phyloP scores from a whole-genome alignment of 2,113 vertebrate genomes.

The Corynorhinus townsendii region DNA sequence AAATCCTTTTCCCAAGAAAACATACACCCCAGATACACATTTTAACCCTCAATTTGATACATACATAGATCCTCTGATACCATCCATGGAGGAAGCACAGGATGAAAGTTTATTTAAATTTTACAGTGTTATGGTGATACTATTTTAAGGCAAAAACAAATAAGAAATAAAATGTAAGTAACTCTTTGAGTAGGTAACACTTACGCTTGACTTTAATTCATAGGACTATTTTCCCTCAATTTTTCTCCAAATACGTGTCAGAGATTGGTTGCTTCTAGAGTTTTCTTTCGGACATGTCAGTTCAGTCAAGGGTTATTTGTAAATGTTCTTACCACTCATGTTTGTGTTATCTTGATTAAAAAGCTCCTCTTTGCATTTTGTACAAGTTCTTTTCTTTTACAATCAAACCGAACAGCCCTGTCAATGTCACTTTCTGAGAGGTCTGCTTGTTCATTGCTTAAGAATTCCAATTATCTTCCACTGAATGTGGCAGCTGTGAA shows the following conservation, averaged over 20 bases:
- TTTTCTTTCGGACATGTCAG: not conserved
- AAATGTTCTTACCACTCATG: not conserved
- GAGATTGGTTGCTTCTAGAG: not conserved
- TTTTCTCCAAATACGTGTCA: not conserved
- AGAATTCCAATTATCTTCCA: conserved; percentile 14
- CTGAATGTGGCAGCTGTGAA: conserved; percentile 12
- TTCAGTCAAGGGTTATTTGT: not conserved
- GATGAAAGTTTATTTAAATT: not conserved
- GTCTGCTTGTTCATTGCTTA: not conserved
- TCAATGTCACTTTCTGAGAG: not conserved
- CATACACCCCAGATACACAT: not conserved
- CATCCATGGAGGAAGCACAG: not conserved
- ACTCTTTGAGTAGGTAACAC: not conserved
- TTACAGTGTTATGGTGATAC: not conserved
- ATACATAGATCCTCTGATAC: not conserved
- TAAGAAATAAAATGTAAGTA: not conserved
- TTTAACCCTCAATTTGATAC: not conserved
- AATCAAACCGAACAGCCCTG: not conserved
- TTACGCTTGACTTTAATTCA: not conserved
- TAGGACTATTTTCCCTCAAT: not conserved
- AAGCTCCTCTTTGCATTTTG: not conserved
- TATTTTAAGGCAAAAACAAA: not conserved
- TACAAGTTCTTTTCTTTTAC: not conserved
- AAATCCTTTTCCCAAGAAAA: not conserved
- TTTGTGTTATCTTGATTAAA: not conserved